Evolutionary conservation across 2,888 invertebrate species (phyloP).

Genomic region (Pseudococcus longispinus): DNA sequence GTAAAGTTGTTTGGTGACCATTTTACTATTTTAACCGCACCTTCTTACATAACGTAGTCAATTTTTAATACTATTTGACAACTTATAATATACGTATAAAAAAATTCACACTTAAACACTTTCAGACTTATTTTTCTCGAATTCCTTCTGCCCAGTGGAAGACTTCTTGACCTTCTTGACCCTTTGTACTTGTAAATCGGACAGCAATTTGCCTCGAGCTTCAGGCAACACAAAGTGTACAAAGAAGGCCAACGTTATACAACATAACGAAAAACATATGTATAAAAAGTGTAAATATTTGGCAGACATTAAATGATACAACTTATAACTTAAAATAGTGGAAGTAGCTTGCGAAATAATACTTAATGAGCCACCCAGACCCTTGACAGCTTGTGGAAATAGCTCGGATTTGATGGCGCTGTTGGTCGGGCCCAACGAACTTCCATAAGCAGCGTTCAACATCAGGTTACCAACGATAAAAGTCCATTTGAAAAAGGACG

Average conservation of each 20-base stretch:
- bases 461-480: conserved; percentile 18
- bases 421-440: conserved; percentile 14
- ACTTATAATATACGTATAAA: not conserved
- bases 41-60: not conserved
- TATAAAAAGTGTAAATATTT: conserved; percentile 25
- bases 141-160: not conserved
- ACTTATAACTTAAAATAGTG: conserved; percentile 30
- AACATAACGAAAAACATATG: not conserved
- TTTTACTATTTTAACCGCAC: not conserved
- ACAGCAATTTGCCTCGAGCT: conserved; percentile 14
- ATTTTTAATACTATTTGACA: not conserved
- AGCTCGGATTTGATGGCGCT: conserved; percentile 35
- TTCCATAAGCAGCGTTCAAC: not conserved
- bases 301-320: conserved; percentile 4
- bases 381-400: conserved; percentile 40
- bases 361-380: conserved; percentile 40
- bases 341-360: conserved; percentile 38
- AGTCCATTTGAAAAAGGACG: conserved; percentile 26
- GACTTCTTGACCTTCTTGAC: not conserved
- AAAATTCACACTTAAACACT: not conserved
- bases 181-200: conserved; percentile 21
- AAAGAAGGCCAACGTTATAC: not conserved
- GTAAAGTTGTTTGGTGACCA: no score
- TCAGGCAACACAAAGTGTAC: conserved; percentile 36
- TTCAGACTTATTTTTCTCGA: not conserved